Percentiles rank a stretch among this genome's conserved stretches.
Evolutionary conservation across 2,888 invertebrate species (phyloP).

Genomic region (Phyllotreta cruciferae): DNA sequence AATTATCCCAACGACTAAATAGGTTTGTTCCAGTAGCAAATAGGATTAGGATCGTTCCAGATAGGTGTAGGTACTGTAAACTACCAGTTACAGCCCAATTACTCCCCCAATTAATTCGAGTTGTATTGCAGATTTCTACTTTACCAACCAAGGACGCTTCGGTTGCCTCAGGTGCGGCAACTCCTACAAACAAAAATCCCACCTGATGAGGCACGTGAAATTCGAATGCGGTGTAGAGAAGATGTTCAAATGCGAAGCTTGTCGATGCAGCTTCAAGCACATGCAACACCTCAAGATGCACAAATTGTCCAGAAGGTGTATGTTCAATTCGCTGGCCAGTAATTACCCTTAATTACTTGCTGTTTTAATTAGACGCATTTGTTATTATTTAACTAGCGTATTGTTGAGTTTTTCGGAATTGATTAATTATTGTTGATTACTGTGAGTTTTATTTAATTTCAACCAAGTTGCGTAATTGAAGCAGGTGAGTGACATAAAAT

Average conservation of each 20-base stretch:
- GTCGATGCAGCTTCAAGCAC: conserved; percentile 23
- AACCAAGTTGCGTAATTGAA: too few species aligned
- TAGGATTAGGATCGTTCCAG: too few species aligned
- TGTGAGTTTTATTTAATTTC: too few species aligned
- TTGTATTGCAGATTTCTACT: conserved; percentile 13
- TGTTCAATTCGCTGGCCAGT: background rate
- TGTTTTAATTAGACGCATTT: too few species aligned
- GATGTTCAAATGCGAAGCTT: conserved; percentile 33
- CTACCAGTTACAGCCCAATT: background rate
- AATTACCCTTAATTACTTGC: too few species aligned
- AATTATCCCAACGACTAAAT: too few species aligned
- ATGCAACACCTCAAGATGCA: conserved; percentile 18
- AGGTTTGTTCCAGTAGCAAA: too few species aligned
- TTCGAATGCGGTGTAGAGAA: conserved; percentile 44
- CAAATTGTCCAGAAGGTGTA: conserved; percentile 18
- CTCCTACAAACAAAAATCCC: conserved; percentile 28
- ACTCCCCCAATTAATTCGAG: background rate
- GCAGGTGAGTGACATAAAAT: too few species aligned
- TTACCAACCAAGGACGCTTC: conserved; percentile 20
- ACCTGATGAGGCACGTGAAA: conserved; percentile 36
- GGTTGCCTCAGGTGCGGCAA: conserved; percentile 22
- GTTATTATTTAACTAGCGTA: too few species aligned
- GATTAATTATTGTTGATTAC: too few species aligned
- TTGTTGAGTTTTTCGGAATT: too few species aligned
- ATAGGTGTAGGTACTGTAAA: background rate